Conservation (phyloP, 2,888 invertebrate genomes). For the Adelognathus sp. region DNA sequence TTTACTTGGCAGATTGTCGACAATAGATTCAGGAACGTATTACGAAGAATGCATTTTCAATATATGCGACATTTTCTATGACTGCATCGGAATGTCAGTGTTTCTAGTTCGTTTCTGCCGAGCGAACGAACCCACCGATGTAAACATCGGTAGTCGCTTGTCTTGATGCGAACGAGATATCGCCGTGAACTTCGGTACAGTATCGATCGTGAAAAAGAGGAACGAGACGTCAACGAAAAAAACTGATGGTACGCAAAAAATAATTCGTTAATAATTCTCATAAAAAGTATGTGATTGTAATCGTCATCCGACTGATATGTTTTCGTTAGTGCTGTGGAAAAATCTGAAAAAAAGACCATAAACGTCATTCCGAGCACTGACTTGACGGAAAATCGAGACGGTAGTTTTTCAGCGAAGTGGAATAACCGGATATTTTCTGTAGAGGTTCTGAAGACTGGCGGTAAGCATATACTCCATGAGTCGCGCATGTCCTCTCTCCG, state of each 20-base stretch:
- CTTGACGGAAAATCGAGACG: not conserved
- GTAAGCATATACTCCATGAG: too few relatives aligned
- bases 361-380: not conserved
- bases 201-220: not conserved
- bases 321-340: too few relatives aligned
- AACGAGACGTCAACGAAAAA: not conserved
- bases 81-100: not conserved
- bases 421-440: not conserved
- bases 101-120: not conserved
- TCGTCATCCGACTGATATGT: not conserved
- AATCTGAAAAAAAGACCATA: too few relatives aligned
- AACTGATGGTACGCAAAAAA: not conserved
- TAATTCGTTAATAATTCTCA: not conserved
- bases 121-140: too few relatives aligned
- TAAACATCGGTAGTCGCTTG: not conserved
- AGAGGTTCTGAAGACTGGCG: not conserved
- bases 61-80: not conserved
- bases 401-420: not conserved
- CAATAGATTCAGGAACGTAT: not conserved
- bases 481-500: too few relatives aligned
- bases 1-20: not conserved
- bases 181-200: not conserved
- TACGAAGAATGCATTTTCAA: not conserved
- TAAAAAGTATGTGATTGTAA: not conserved
- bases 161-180: not conserved